These are phyloP conservation scores for Macrosteles quadrilineatus DNA, from an alignment of 1,140 invertebrate genomes.

Conservation along the genomic window DNA sequence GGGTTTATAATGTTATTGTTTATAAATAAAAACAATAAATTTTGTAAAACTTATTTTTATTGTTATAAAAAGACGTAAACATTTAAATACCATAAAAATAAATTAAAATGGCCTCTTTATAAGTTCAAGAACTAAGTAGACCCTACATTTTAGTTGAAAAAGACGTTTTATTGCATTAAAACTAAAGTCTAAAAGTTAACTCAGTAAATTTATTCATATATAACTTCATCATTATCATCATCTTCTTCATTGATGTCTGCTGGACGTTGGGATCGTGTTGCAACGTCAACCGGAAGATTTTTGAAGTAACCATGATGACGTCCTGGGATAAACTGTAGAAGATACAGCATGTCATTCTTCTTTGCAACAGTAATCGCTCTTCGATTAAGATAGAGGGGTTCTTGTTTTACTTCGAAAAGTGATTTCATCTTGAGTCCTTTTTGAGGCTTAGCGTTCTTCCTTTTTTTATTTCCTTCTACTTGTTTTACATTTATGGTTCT, in stretches of 20 bases:
- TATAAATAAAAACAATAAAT: not conserved
- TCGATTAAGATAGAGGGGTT: slow-evolving; percentile 30
- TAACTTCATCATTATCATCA: slow-evolving; percentile 13
- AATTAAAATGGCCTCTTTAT: not conserved
- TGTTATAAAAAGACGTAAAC: not conserved
- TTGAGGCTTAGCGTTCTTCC: slow-evolving; percentile 26
- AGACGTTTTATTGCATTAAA: not conserved
- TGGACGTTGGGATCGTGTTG: slow-evolving; percentile 9
- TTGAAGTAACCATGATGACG: slow-evolving; percentile 38
- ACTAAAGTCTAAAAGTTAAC: not conserved
- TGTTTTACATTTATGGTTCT: slow-evolving; percentile 31
- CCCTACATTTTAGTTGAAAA: not conserved
- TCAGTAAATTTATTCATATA: not conserved
- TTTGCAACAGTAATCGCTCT: slow-evolving; percentile 35
- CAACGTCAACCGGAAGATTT: slow-evolving; percentile 24
- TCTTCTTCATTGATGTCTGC: not conserved
- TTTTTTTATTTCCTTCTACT: slow-evolving; percentile 22
- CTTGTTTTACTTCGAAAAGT: not conserved
- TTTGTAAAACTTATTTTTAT: not conserved
- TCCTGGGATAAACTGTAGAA: slow-evolving; percentile 36
- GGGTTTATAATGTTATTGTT: not conserved
- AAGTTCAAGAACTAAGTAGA: not conserved
- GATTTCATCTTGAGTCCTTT: slow-evolving; percentile 34
- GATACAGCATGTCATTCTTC: slow-evolving; percentile 33
- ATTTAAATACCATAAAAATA: not conserved